Evolutionary conservation across 2,888 invertebrate species (phyloP).

Genomic region (Mactromeris polynyma): DNA sequence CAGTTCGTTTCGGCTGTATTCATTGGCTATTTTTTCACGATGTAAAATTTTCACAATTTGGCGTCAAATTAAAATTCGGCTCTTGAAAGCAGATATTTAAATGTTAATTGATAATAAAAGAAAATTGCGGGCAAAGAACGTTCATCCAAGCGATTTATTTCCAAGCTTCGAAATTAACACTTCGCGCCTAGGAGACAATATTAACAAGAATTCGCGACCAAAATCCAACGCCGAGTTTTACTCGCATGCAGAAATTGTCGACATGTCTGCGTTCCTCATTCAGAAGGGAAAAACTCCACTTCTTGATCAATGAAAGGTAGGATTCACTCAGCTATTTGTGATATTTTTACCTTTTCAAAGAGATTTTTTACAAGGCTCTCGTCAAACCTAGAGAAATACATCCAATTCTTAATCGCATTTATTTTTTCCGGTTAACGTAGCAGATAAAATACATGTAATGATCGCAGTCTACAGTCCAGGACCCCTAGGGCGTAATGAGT

Average conservation of each 20-base stretch:
- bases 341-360: neutral
- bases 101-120: slow-evolving; percentile 17
- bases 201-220: neutral
- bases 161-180: neutral
- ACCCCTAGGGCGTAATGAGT: slow-evolving; percentile 42
- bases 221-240: neutral
- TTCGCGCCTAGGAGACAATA: neutral
- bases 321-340: slow-evolving; percentile 14
- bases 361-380: slow-evolving; percentile 9
- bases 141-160: slow-evolving; percentile 1
- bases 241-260: neutral
- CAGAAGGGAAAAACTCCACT: neutral
- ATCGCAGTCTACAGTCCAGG: neutral
- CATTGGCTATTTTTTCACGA: slow-evolving; percentile 28
- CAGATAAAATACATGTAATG: slow-evolving; percentile 50
- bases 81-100: neutral
- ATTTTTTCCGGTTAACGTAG: slow-evolving; percentile 50
- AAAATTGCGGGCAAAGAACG: neutral
- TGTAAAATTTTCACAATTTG: neutral
- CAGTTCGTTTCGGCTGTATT: slow-evolving; percentile 20
- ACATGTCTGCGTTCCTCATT: neutral
- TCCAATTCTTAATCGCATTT: slow-evolving; percentile 32
- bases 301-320: neutral
- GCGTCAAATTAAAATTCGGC: slow-evolving; percentile 17
- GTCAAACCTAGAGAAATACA: neutral